Percentiles rank a stretch among this genome's conserved stretches.
Conservation (phyloP, 2,888 invertebrate genomes). For the Drosophila basisetae region DNA sequence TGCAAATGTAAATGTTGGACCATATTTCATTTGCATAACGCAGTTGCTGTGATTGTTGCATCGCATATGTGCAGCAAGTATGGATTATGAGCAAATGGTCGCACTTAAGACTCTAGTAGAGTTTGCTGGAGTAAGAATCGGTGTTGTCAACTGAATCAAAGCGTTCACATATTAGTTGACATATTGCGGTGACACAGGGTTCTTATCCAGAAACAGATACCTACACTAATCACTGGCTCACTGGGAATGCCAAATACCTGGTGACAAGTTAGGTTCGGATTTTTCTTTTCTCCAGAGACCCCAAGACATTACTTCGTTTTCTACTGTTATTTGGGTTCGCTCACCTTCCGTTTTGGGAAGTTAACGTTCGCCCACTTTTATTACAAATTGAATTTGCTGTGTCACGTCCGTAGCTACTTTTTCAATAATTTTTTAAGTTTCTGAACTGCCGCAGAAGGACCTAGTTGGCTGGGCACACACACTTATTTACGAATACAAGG, state of each 20-base stretch:
- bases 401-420: constrained; percentile 70
- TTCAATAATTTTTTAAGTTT: constrained; percentile 64
- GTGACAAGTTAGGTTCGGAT: constrained; percentile 2
- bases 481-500: constrained; percentile 34
- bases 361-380: constrained; percentile 49
- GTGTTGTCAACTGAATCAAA: constrained; percentile 5
- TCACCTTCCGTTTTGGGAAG: background rate
- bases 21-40: constrained; percentile 70
- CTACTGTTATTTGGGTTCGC: background rate
- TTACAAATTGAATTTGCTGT: constrained; percentile 77
- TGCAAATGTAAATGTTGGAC: constrained; percentile 54
- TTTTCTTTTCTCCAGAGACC: constrained; percentile 1
- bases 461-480: constrained; percentile 9
- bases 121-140: background rate
- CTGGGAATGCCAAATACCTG: background rate
- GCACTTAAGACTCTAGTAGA: constrained; percentile 20
- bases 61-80: constrained; percentile 24
- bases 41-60: constrained; percentile 42
- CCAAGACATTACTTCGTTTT: background rate
- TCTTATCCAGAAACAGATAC: background rate
- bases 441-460: constrained; percentile 46
- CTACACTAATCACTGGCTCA: background rate
- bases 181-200: constrained; percentile 13
- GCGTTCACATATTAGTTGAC: constrained; percentile 15
- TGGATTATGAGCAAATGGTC: constrained; percentile 22